These are phyloP conservation scores for Camponotus fellah DNA, from an alignment of 2,888 invertebrate genomes.

Conservation along the genomic window DNA sequence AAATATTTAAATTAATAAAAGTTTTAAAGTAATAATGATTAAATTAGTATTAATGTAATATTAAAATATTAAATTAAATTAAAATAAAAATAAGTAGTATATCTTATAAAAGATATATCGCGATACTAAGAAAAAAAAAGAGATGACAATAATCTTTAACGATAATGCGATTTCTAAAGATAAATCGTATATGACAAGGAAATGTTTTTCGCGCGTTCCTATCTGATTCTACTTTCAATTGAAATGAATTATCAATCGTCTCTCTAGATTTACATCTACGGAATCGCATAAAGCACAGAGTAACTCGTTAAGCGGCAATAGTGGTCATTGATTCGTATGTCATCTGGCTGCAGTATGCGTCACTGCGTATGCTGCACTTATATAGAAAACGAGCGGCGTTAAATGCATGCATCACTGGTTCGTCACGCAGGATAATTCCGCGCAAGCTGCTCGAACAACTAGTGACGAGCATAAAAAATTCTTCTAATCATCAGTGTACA, in stretches of 20 bases:
- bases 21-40: too few species aligned
- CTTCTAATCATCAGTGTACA: slow-evolving; percentile 58
- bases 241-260: background rate
- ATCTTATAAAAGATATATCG: background rate
- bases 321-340: slow-evolving; percentile 48
- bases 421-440: slow-evolving; percentile 45
- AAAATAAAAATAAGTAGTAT: background rate
- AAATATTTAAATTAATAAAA: too few species aligned
- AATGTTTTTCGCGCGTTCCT: background rate
- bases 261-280: background rate
- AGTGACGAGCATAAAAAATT: slow-evolving; percentile 59
- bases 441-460: slow-evolving; percentile 47
- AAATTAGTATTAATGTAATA: too few species aligned
- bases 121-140: background rate
- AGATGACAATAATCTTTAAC: background rate
- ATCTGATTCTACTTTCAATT: background rate
- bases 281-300: background rate
- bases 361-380: slow-evolving; percentile 42
- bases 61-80: too few species aligned
- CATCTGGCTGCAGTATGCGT: slow-evolving; percentile 41
- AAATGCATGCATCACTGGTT: slow-evolving; percentile 47
- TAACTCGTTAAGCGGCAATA: slow-evolving; percentile 2
- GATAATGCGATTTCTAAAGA: background rate
- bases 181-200: background rate
- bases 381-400: slow-evolving; percentile 49